Conservation (phyloP, 2,113 vertebrate species). For the Carassius carassius region DNA sequence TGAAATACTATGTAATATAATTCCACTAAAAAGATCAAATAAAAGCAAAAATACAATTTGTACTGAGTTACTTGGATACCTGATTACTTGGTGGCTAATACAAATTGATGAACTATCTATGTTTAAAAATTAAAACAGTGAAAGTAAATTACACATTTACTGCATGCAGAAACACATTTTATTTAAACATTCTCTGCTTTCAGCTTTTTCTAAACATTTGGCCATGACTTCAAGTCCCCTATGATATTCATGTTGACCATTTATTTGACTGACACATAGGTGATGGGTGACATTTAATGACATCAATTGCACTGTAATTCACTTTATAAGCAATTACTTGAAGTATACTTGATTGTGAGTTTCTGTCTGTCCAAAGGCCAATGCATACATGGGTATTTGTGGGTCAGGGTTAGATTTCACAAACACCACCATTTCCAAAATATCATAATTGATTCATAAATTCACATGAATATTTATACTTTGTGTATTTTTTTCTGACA, state of each 20-base stretch:
- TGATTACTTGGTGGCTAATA: too few relatives aligned
- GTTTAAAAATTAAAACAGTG: not conserved
- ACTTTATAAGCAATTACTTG: conserved; percentile 78
- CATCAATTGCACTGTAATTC: conserved; percentile 75
- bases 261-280: conserved; percentile 18
- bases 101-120: not conserved
- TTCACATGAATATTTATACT: not conserved
- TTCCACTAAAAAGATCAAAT: not conserved
- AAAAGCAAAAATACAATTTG: too few relatives aligned
- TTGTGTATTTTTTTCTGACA: not conserved
- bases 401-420: conserved; percentile 39
- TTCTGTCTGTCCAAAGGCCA: conserved; percentile 47
- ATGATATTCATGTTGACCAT: conserved; percentile 16
- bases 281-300: conserved; percentile 51
- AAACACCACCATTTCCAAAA: conserved; percentile 1
- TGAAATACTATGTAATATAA: not conserved
- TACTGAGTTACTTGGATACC: not conserved
- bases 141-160: too few relatives aligned
- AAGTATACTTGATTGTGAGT: conserved; percentile 62
- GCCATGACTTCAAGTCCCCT: not conserved
- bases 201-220: conserved; percentile 8
- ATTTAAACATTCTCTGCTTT: not conserved
- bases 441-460: not conserved
- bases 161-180: not conserved
- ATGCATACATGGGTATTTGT: conserved; percentile 48